phyloP scores from a whole-genome alignment of 1,140 invertebrate genomes.

The Aphidius gifuensis region DNA sequence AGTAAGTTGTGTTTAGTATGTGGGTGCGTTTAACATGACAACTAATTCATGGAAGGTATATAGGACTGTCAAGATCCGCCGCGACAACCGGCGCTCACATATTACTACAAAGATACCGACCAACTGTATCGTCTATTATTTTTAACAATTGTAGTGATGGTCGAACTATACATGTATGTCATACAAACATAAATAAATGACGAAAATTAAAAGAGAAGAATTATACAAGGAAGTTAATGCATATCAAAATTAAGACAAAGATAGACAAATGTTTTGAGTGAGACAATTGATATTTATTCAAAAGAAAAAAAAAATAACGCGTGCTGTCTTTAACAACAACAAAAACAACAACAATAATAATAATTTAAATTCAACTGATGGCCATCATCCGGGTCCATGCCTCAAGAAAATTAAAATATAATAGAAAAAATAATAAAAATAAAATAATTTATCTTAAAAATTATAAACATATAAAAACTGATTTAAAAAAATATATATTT shows the following conservation, averaged over 20 bases:
- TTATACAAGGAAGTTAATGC: too few species aligned
- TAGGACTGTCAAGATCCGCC: constrained; percentile 29
- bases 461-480: too few species aligned
- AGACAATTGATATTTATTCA: background rate
- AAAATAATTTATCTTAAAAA: too few species aligned
- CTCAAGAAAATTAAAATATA: constrained; percentile 28
- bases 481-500: too few species aligned
- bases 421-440: too few species aligned
- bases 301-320: constrained; percentile 47
- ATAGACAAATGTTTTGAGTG: constrained; percentile 1
- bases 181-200: background rate
- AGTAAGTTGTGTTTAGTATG: constrained; percentile 25
- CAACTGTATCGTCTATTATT: constrained; percentile 41
- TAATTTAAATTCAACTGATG: constrained; percentile 50
- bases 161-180: constrained; percentile 27
- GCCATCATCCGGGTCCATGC: constrained; percentile 42
- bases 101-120: constrained; percentile 48
- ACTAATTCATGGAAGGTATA: constrained; percentile 49
- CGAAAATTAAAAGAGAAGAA: too few species aligned
- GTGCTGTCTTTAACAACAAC: constrained; percentile 55
- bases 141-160: constrained; percentile 47
- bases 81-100: constrained; percentile 22
- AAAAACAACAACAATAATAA: constrained; percentile 43
- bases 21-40: constrained; percentile 49
- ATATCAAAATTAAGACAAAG: too few species aligned